Percentiles rank a stretch among this genome's conserved stretches.
These are phyloP conservation scores for Enteromius radiatus DNA, from an alignment of 2,797 vertebrate species.

Conservation along the genomic window DNA sequence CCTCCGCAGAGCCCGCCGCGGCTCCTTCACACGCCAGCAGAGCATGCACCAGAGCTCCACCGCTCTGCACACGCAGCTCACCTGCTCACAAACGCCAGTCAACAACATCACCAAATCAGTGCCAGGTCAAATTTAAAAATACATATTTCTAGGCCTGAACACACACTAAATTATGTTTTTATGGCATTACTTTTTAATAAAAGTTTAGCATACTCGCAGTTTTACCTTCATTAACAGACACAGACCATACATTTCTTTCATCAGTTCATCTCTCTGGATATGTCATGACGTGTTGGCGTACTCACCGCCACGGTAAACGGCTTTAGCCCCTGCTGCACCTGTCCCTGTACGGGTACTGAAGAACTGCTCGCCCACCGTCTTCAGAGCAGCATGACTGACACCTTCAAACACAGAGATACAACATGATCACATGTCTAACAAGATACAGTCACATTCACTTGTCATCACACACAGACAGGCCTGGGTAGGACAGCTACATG, in stretches of 20 bases:
- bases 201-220: no score
- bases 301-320: slow-evolving; percentile 87
- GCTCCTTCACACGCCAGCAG: slow-evolving; percentile 86
- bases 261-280: neutral
- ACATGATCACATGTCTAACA: neutral
- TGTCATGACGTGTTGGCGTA: neutral
- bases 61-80: slow-evolving; percentile 85
- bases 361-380: slow-evolving; percentile 86
- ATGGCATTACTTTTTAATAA: no score
- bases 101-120: no score
- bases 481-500: neutral
- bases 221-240: neutral
- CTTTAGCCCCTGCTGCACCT: slow-evolving; percentile 76
- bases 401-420: slow-evolving; percentile 70
- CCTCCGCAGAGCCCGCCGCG: slow-evolving; percentile 78
- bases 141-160: no score
- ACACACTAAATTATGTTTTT: no score
- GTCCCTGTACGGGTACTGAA: slow-evolving; percentile 80
- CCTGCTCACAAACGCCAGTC: slow-evolving; percentile 70
- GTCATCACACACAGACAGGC: neutral
- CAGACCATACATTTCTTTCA: neutral
- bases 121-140: no score
- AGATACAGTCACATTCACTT: neutral
- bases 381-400: slow-evolving; percentile 85
- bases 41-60: slow-evolving; percentile 84